These are phyloP conservation scores for Argyresthia albistria DNA, from an alignment of 2,888 invertebrate species.

Conservation along the genomic window DNA sequence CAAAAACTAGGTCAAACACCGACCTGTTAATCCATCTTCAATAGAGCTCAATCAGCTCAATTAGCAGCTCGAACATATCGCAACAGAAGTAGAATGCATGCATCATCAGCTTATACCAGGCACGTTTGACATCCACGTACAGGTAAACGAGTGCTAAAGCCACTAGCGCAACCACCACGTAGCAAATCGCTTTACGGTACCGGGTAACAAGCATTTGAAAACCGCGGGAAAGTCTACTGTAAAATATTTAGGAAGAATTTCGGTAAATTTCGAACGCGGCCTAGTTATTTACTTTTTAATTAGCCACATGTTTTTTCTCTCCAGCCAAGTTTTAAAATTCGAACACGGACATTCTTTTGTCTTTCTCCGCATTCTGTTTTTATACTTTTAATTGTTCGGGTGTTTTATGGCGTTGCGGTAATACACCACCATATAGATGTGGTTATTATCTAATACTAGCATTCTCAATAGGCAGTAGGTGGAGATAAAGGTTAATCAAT, in stretches of 20 bases:
- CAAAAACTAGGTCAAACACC: background rate
- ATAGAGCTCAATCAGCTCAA: conserved; percentile 57
- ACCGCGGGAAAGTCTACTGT: background rate
- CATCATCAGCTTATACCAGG: conserved; percentile 53
- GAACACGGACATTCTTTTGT: too few relatives aligned
- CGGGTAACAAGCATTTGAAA: background rate
- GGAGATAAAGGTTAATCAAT: conserved; percentile 55
- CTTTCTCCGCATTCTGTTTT: too few relatives aligned
- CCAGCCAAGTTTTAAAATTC: too few relatives aligned
- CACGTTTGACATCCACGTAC: conserved; percentile 46
- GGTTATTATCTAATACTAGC: conserved; percentile 59
- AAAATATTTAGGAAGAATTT: background rate
- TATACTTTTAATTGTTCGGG: too few relatives aligned
- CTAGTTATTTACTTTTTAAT: too few relatives aligned
- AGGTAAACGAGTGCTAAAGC: conserved; percentile 18
- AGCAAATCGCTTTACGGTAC: background rate
- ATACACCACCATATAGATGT: conserved; percentile 34
- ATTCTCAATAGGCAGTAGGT: conserved; percentile 20
- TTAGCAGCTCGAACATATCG: conserved; percentile 51
- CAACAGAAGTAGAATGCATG: conserved; percentile 53
- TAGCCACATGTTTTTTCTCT: too few relatives aligned
- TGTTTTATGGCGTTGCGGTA: background rate
- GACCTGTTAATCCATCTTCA: conserved; percentile 24
- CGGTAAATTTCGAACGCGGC: too few relatives aligned
- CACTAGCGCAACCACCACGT: background rate